A percentile compares a stretch with the other conserved stretches of the same genome.
Conservation (phyloP, 2,113 vertebrate genomes). For the Noctilio leporinus region DNA sequence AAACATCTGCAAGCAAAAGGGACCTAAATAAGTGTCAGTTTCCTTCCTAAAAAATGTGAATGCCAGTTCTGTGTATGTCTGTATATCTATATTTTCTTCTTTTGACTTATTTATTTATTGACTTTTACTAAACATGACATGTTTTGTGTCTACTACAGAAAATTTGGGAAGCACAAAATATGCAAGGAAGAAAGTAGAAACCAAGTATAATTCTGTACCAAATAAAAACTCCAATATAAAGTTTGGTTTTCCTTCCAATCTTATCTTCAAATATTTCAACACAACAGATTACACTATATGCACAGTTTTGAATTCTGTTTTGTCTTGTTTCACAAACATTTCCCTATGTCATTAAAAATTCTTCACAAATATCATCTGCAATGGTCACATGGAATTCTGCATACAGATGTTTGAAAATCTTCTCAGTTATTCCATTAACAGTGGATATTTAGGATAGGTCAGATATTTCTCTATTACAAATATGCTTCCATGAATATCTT, state of each 20-base stretch:
- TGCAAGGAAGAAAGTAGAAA: background rate
- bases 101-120: background rate
- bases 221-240: background rate
- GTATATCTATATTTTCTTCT: background rate
- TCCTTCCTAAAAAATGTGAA: background rate
- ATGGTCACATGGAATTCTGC: background rate
- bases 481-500: background rate
- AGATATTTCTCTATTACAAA: background rate
- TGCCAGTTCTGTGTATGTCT: background rate
- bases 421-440: background rate
- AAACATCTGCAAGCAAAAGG: background rate
- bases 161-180: background rate
- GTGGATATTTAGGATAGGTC: background rate
- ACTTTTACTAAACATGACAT: conserved; percentile 12
- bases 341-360: background rate
- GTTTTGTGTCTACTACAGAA: background rate
- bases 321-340: background rate
- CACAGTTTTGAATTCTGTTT: background rate
- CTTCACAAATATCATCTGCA: background rate
- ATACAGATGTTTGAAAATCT: background rate
- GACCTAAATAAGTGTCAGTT: background rate
- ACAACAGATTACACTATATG: background rate
- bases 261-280: background rate
- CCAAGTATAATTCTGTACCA: background rate
- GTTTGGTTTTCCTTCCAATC: background rate